These are phyloP conservation scores for Stegastes partitus DNA, from an alignment of 2,113 vertebrate species.

Conservation along the genomic window DNA sequence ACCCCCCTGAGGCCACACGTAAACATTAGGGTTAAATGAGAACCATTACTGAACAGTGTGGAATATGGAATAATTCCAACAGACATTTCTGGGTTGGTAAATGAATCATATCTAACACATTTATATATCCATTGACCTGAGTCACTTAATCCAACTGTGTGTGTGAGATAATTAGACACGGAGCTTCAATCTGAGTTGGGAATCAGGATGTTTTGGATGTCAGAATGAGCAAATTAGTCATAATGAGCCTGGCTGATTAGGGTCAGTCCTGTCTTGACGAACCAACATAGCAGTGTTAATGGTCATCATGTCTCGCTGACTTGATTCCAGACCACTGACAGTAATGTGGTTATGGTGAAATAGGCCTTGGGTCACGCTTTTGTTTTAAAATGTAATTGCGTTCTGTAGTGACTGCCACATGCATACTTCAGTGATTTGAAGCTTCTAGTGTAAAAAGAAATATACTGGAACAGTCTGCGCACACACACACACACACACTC, in stretches of 20 bases:
- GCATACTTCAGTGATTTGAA: conserved; percentile 7
- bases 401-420: not conserved
- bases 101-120: conserved; percentile 57
- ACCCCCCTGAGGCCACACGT: conserved; percentile 23
- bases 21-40: conserved; percentile 42
- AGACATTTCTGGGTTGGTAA: conserved; percentile 67
- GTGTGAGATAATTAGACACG: conserved; percentile 38
- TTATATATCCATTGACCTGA: conserved; percentile 58
- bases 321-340: conserved; percentile 20
- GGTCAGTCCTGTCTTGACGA: conserved; percentile 41
- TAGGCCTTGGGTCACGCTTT: not conserved
- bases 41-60: conserved; percentile 16
- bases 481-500: not conserved
- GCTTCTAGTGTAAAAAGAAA: not conserved
- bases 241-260: conserved; percentile 42
- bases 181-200: conserved; percentile 22
- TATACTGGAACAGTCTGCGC: not conserved
- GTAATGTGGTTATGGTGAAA: not conserved
- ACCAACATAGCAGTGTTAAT: conserved; percentile 24
- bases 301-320: conserved; percentile 20
- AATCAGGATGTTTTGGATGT: conserved; percentile 33
- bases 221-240: conserved; percentile 39
- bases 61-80: conserved; percentile 47
- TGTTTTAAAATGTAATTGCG: conserved; percentile 1
- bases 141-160: conserved; percentile 42